Percentiles rank a stretch among this genome's conserved stretches.
Conservation (phyloP, 2,113 vertebrate genomes). For the Antechinus flavipes region DNA sequence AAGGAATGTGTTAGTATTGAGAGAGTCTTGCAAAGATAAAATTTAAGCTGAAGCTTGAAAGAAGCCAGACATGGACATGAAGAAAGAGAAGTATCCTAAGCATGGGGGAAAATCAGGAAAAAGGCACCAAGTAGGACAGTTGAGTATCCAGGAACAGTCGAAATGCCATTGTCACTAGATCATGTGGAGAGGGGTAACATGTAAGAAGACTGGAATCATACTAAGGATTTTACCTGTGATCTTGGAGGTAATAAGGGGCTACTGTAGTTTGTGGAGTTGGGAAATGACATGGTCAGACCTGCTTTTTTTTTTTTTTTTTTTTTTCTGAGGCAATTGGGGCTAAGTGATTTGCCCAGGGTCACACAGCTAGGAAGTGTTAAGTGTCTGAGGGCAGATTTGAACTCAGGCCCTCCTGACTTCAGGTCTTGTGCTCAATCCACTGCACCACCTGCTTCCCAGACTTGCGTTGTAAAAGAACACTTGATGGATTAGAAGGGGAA, state of each 20-base stretch:
- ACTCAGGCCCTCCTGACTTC: no score
- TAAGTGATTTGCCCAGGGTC: no score
- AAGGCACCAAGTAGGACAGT: neutral
- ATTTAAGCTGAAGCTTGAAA: no score
- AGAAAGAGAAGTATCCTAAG: neutral
- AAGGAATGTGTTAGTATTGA: no score
- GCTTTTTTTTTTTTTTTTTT: no score
- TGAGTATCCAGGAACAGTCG: neutral
- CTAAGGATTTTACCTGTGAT: neutral
- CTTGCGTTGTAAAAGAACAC: neutral
- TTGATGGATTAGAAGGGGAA: neutral
- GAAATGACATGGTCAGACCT: neutral
- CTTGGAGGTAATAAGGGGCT: neutral
- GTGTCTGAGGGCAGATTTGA: no score
- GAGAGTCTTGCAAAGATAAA: no score
- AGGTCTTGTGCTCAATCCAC: no score
- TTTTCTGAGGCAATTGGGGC: no score
- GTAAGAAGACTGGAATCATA: neutral
- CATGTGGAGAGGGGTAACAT: neutral
- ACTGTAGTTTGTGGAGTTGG: neutral
- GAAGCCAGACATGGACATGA: neutral
- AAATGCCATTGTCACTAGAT: neutral
- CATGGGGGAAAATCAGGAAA: neutral
- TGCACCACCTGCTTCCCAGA: no score
- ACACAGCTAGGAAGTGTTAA: no score